Evolutionary conservation across 2,797 vertebrate species (phyloP).

Genomic region (Typhlichthys eigenmanni): DNA sequence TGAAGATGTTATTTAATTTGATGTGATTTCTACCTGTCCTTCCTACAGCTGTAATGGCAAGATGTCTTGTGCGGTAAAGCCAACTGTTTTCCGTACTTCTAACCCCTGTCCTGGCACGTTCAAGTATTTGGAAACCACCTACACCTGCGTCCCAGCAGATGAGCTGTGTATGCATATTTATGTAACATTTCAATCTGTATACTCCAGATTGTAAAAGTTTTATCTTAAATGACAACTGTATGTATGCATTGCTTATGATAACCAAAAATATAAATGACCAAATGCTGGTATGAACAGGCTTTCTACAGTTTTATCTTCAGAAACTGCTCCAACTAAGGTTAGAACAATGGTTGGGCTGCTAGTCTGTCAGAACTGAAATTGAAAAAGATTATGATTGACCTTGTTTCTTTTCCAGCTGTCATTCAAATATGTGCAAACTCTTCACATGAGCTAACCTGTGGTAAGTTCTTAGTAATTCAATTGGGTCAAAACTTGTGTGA

Average conservation of each 20-base stretch:
- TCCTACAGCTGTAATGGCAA: constrained; percentile 58
- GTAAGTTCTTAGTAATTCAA: constrained; percentile 20
- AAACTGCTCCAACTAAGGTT: neutral
- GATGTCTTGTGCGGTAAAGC: constrained; percentile 39
- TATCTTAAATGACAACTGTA: no score
- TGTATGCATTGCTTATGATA: no score
- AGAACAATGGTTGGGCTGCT: no score
- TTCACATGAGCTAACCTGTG: constrained; percentile 25
- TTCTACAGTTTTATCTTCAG: neutral
- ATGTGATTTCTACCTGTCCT: neutral
- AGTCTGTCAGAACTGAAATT: no score
- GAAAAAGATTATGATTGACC: no score
- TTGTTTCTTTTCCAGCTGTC: constrained; percentile 31
- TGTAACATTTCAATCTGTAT: no score
- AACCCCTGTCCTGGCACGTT: constrained; percentile 33
- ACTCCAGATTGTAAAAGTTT: no score
- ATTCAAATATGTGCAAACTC: constrained; percentile 35
- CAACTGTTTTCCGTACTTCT: neutral
- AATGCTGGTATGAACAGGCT: no score
- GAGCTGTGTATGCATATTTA: constrained; percentile 17
- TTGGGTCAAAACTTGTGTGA: neutral
- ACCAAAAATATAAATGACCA: no score
- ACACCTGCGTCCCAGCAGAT: constrained; percentile 53
- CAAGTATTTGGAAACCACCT: constrained; percentile 62
- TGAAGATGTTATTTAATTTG: no score